Conservation (phyloP, 1,140 invertebrate species). For the Penaeus vannamei region DNA sequence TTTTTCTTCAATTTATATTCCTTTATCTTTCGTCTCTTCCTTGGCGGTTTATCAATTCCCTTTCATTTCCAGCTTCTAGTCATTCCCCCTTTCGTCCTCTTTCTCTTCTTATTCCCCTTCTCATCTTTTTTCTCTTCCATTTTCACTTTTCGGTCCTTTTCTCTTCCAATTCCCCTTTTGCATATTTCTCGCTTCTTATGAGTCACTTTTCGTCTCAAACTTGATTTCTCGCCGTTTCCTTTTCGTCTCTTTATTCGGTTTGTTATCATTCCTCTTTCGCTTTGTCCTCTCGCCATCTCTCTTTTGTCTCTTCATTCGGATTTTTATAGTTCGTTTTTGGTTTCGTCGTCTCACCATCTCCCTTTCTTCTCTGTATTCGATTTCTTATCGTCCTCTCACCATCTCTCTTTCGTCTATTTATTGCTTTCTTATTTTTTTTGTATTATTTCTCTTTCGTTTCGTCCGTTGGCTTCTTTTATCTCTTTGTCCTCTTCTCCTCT, state of each 20-base stretch:
- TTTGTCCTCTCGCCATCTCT: neutral
- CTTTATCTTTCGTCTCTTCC: neutral
- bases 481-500: neutral
- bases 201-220: neutral
- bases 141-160: neutral
- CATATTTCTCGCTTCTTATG: neutral
- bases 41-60: neutral
- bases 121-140: neutral
- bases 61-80: neutral
- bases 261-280: neutral
- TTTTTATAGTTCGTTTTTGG: neutral
- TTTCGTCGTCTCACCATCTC: neutral
- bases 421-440: neutral
- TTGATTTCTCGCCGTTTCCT: neutral
- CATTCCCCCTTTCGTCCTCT: neutral
- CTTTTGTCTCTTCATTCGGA: neutral
- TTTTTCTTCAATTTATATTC: neutral
- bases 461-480: neutral
- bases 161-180: neutral
- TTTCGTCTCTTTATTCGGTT: neutral
- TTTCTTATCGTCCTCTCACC: neutral
- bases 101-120: neutral
- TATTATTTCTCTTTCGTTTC: neutral
- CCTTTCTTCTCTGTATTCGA: neutral
- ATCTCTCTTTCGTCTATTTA: neutral